A percentile compares a stretch with the other conserved stretches of the same genome.
Conservation (phyloP, 2,797 vertebrate species). For the Numenius phaeopus region DNA sequence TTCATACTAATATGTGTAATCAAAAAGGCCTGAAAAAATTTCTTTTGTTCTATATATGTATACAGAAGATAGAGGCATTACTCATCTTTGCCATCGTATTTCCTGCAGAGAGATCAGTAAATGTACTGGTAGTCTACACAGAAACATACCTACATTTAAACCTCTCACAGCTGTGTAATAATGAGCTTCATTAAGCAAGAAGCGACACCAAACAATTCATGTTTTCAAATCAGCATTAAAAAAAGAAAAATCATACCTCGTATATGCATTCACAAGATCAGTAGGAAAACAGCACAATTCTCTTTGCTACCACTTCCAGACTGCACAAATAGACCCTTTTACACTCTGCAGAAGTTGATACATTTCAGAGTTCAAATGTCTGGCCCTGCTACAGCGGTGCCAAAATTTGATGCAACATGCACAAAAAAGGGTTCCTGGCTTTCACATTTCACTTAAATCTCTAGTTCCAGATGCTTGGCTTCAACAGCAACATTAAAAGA, state of each 20-base stretch:
- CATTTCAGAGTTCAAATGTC: not conserved
- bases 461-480: constrained; percentile 37
- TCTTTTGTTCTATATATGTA: not conserved
- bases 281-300: not conserved
- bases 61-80: not conserved
- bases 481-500: not conserved
- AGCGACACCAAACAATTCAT: not conserved
- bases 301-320: not conserved
- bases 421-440: not conserved
- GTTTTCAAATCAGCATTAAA: constrained; percentile 43
- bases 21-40: not conserved
- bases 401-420: not conserved
- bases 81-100: not conserved
- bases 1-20: not conserved
- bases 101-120: not conserved
- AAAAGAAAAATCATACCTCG: constrained; percentile 2
- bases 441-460: not conserved
- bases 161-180: not conserved
- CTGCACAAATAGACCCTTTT: not conserved
- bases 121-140: not conserved
- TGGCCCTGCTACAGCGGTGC: not conserved
- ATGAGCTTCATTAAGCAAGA: not conserved
- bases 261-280: not conserved
- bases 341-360: not conserved
- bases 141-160: not conserved